Percentiles rank a stretch among this genome's conserved stretches.
Conservation (phyloP, 2,888 invertebrate species). For the Hyles lineata region DNA sequence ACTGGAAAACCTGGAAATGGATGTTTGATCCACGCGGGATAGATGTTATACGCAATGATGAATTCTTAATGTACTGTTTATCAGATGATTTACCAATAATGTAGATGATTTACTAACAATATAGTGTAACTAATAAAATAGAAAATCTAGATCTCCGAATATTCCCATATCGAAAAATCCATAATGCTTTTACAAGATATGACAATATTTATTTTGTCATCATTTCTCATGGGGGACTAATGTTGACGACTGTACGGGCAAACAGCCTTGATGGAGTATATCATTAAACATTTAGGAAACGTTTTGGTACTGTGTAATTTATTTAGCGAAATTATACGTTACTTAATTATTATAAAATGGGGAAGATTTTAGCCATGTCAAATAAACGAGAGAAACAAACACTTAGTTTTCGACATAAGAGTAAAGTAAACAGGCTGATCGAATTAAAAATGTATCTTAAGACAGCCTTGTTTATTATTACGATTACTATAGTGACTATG, state of each 20-base stretch:
- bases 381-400: neutral
- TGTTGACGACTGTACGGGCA: neutral
- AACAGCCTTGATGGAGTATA: neutral
- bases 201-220: neutral
- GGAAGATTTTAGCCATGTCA: neutral
- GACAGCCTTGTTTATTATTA: neutral
- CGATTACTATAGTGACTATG: neutral
- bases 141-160: no score
- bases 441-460: neutral
- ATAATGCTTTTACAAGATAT: neutral
- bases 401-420: neutral
- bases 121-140: no score
- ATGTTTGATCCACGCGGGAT: no score
- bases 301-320: neutral
- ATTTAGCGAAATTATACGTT: neutral
- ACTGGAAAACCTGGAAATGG: no score
- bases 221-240: neutral
- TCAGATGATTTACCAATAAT: no score
- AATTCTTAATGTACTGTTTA: no score
- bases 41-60: no score
- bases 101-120: no score
- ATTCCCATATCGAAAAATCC: no score
- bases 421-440: neutral
- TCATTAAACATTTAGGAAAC: slow-evolving; percentile 2
- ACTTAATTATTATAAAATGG: neutral